These are phyloP conservation scores for Myxocyprinus asiaticus DNA, from an alignment of 2,113 vertebrate genomes.

Conservation along the genomic window DNA sequence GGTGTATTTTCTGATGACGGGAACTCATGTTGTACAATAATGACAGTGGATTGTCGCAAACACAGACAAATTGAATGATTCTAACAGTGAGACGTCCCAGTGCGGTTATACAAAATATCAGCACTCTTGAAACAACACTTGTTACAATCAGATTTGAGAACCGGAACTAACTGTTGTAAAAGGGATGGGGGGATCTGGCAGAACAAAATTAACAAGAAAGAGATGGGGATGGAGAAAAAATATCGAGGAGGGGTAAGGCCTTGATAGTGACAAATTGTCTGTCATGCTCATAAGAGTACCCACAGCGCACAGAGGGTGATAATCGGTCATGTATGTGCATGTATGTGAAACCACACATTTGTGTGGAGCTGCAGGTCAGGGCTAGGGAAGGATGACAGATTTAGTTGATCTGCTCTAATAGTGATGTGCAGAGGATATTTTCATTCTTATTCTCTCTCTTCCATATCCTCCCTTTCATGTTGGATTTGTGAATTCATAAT, in stretches of 20 bases:
- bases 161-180: too few species aligned
- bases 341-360: too few species aligned
- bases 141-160: too few species aligned
- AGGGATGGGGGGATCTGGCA: too few species aligned
- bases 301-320: neutral
- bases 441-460: neutral
- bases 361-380: neutral
- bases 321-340: neutral
- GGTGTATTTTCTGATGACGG: too few species aligned
- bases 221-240: neutral
- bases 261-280: slow-evolving; percentile 1
- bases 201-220: neutral
- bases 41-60: neutral
- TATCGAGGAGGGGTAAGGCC: neutral
- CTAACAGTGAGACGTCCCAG: too few species aligned
- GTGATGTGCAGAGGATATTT: neutral
- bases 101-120: too few species aligned
- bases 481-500: neutral
- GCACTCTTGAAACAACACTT: too few species aligned
- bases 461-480: neutral
- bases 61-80: neutral
- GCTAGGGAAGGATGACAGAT: neutral
- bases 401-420: neutral
- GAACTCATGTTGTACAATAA: too few species aligned
- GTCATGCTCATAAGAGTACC: slow-evolving; percentile 1